Percentiles rank a stretch among this genome's conserved stretches.
Evolutionary conservation across 2,113 vertebrate genomes (phyloP).

Genomic region (Phalacrocorax pelagicus): DNA sequence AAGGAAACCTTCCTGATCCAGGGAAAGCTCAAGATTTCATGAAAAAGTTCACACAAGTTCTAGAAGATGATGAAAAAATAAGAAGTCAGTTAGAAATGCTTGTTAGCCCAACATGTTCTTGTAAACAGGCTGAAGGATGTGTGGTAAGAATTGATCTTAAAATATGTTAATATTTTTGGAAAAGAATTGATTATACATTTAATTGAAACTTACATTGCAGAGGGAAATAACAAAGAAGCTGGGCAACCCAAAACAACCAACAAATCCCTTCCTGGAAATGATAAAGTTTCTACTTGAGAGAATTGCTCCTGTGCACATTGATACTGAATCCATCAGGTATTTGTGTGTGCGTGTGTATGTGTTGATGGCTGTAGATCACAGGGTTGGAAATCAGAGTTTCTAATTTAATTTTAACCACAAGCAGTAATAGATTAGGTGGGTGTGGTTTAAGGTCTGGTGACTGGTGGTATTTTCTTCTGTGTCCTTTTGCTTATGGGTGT

Average conservation of each 20-base stretch:
- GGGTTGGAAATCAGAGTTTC: neutral
- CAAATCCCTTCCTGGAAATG: constrained; percentile 90
- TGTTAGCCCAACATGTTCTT: constrained; percentile 83
- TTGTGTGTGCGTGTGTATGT: neutral
- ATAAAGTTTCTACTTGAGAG: constrained; percentile 89
- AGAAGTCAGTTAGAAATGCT: constrained; percentile 84
- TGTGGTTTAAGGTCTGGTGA: neutral
- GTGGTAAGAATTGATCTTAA: constrained; percentile 76
- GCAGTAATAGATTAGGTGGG: neutral
- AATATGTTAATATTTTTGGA: neutral
- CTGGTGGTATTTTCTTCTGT: neutral
- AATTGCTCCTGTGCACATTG: constrained; percentile 86
- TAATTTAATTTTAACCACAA: neutral
- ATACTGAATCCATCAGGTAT: constrained; percentile 87
- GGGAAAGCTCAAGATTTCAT: constrained; percentile 99
- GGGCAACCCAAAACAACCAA: constrained; percentile 85
- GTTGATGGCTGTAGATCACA: neutral
- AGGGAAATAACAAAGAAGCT: constrained; percentile 87
- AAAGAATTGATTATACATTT: constrained; percentile 1
- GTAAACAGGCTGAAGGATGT: constrained; percentile 86
- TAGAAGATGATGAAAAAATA: constrained; percentile 96
- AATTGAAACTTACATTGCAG: constrained; percentile 70
- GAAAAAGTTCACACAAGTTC: constrained; percentile 96
- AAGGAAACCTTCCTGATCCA: constrained; percentile 95
- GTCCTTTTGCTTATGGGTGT: neutral